These are phyloP conservation scores for Antheraea pernyi DNA, from an alignment of 1,140 invertebrate genomes.

Conservation along the genomic window DNA sequence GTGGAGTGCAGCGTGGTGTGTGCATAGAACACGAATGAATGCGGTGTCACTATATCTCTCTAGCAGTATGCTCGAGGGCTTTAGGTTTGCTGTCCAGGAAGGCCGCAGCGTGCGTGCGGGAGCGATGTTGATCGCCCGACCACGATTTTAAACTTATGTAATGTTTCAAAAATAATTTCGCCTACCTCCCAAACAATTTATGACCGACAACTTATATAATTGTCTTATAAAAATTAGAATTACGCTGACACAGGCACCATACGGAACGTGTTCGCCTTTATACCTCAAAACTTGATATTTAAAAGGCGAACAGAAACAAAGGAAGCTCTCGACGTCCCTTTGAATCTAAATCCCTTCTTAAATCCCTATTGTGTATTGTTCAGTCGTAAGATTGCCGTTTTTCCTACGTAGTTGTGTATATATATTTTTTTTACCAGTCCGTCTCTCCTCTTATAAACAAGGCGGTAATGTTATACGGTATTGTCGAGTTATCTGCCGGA, in stretches of 20 bases:
- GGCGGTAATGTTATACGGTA: constrained; percentile 65
- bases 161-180: too few relatives aligned
- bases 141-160: too few relatives aligned
- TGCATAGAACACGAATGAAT: too few relatives aligned
- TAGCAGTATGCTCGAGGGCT: too few relatives aligned
- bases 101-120: too few relatives aligned
- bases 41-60: too few relatives aligned
- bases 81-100: too few relatives aligned
- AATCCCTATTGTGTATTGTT: constrained; percentile 70
- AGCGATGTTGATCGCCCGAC: too few relatives aligned
- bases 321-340: constrained; percentile 45
- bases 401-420: constrained; percentile 21
- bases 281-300: constrained; percentile 53
- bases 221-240: not conserved
- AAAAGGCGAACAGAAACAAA: constrained; percentile 71
- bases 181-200: too few relatives aligned
- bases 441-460: constrained; percentile 40
- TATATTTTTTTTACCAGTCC: constrained; percentile 2
- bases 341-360: constrained; percentile 74
- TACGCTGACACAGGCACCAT: constrained; percentile 29
- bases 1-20: too few relatives aligned
- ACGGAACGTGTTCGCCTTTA: constrained; percentile 39
- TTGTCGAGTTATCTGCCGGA: constrained; percentile 39
- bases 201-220: too few relatives aligned
- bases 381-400: constrained; percentile 44